Base-by-base conservation (phyloP, 2,113 vertebrate species). In the Lagopus leucura region DNA sequence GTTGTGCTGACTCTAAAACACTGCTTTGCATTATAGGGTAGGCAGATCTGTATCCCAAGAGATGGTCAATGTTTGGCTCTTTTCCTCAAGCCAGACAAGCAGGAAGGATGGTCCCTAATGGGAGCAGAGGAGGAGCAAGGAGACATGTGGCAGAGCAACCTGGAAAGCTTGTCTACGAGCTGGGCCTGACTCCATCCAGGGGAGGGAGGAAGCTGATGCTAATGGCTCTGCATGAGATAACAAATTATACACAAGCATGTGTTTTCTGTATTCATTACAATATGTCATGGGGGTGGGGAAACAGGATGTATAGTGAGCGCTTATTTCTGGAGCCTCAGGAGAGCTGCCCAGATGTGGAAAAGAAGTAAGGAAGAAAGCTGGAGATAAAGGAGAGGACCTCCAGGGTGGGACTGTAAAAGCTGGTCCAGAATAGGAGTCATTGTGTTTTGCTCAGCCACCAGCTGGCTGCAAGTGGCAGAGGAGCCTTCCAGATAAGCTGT, bases 321-420 rank as follows among this genome's bases (percentile, higher is more conserved):
- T 75, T 96, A 83, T 92, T 95, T 88, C 93, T 91, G 90, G 92
- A 94, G 88, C 93, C 96, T 88, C 90, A 21, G 81, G 86, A 94
- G 88, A 94, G 58, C 80, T 75, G 11, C 81, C 81, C 82, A 94
- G 92, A 95, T 95, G 90, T 92, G 83, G 78, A 63, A 78, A 91
- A 93, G 86, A 86, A 76, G 70, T 38, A 11, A 52, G 61, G 90
- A 88, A 84, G 84, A 6, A 10, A 86, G 63, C 32, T 82, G 47
- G 54, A 88, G 92, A 91, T 96, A 91, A 76, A 66, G 61, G 60
- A 72, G 63, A n/a, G 24, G 92, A 79, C 86, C 93, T 61, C 22
- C 71, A 90, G 91, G 75, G 83, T 1, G 40, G 80, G 81, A 76
- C 75, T 78, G 57, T 36, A 82, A 73, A 88, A 94, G 54, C 47